These are phyloP conservation scores for Polypterus senegalus DNA, from an alignment of 2,113 vertebrate species.

Conservation along the genomic window DNA sequence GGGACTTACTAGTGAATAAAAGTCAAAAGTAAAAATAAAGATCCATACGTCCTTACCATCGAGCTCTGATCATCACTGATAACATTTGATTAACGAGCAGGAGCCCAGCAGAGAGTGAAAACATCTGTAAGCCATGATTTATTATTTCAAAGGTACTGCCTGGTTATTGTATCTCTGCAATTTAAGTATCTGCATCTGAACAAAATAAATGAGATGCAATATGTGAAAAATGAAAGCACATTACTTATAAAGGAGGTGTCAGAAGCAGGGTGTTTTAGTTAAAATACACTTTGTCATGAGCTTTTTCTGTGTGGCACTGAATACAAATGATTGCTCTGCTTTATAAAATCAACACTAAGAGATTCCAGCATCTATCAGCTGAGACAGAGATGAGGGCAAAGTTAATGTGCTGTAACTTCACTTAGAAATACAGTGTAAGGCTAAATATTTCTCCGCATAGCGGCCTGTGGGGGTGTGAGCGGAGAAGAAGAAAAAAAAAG, in stretches of 20 bases:
- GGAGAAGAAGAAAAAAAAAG: no score
- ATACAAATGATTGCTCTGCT: constrained; percentile 63
- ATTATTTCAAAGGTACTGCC: constrained; percentile 61
- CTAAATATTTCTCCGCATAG: constrained; percentile 8
- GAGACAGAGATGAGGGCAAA: constrained; percentile 57
- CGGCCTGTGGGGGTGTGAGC: neutral
- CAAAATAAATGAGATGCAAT: constrained; percentile 74
- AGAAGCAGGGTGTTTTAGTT: constrained; percentile 56
- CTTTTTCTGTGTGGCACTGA: constrained; percentile 53
- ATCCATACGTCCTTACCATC: constrained; percentile 38
- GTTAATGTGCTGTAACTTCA: constrained; percentile 56
- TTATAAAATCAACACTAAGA: constrained; percentile 56
- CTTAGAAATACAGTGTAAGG: constrained; percentile 24
- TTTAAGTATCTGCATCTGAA: constrained; percentile 55
- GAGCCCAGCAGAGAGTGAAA: constrained; percentile 48
- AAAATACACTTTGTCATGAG: constrained; percentile 61
- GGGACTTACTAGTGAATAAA: constrained; percentile 47
- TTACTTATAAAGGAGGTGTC: constrained; percentile 59
- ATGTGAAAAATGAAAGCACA: constrained; percentile 68
- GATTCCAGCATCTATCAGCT: constrained; percentile 58
- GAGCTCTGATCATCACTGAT: constrained; percentile 60
- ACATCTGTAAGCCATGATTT: constrained; percentile 70
- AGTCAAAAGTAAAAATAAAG: constrained; percentile 53
- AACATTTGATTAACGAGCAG: constrained; percentile 73
- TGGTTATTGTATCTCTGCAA: constrained; percentile 50